Conservation (phyloP, 2,888 invertebrate genomes). For the Aphelenchoides bicaudatus region DNA sequence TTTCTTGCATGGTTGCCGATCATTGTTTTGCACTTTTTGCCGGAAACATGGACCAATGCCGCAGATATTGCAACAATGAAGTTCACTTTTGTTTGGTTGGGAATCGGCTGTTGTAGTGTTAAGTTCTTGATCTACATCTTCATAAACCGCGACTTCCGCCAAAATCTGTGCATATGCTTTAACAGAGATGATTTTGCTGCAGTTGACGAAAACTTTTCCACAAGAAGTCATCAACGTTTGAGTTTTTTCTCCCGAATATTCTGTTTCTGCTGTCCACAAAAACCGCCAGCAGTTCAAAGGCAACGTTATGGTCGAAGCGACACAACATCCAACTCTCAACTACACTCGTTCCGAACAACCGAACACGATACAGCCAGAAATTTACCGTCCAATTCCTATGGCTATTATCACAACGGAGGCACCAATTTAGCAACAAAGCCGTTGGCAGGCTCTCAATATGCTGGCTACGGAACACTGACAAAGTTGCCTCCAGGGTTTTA, state of each 20-base stretch:
- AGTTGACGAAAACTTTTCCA: neutral
- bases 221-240: no score
- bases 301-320: neutral
- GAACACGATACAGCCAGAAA: no score
- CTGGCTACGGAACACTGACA: no score
- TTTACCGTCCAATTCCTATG: no score
- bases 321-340: neutral
- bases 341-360: no score
- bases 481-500: no score
- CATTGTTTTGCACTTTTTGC: constrained; percentile 64
- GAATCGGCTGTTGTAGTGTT: constrained; percentile 89
- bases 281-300: neutral
- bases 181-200: constrained; percentile 19
- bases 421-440: no score
- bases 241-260: neutral
- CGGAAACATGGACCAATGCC: constrained; percentile 28
- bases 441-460: no score
- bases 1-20: constrained; percentile 92
- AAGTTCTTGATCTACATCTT: constrained; percentile 84
- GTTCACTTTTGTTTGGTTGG: constrained; percentile 77
- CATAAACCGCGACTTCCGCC: constrained; percentile 79
- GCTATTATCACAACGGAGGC: no score
- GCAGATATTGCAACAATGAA: constrained; percentile 34
- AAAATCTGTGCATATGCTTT: constrained; percentile 28
- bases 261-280: constrained; percentile 1